phyloP scores from a whole-genome alignment of 2,113 vertebrate genomes.

The Cottus gobio region DNA sequence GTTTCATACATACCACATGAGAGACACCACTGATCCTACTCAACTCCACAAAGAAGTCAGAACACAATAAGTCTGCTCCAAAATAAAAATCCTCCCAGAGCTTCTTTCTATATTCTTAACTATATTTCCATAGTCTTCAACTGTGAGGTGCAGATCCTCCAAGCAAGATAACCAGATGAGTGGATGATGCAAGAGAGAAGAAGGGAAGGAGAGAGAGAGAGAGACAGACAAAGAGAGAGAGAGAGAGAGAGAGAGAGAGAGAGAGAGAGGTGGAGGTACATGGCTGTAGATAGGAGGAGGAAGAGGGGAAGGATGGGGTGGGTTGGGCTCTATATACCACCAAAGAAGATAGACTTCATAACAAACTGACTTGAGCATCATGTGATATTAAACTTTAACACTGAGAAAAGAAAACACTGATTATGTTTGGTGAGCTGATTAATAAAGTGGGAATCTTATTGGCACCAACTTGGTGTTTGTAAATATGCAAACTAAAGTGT shows the following conservation, averaged over 20 bases:
- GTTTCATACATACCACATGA: constrained; percentile 75
- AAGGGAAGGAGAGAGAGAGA: constrained; percentile 51
- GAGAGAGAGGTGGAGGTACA: constrained; percentile 64
- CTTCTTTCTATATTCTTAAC: constrained; percentile 18
- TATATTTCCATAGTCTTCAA: constrained; percentile 47
- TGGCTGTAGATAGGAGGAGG: constrained; percentile 47
- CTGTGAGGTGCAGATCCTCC: constrained; percentile 26
- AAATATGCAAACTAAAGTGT: neutral
- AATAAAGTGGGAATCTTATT: neutral
- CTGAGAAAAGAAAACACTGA: neutral
- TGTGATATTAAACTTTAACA: neutral
- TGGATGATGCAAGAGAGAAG: constrained; percentile 41
- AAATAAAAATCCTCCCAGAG: neutral
- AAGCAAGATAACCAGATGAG: constrained; percentile 35
- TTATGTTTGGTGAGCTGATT: neutral
- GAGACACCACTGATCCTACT: constrained; percentile 44
- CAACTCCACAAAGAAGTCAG: constrained; percentile 23
- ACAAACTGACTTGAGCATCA: neutral
- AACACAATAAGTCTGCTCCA: constrained; percentile 26
- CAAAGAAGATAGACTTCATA: constrained; percentile 5
- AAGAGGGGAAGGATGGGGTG: constrained; percentile 19
- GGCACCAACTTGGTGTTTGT: neutral
- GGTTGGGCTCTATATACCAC: constrained; percentile 7
- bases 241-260: constrained; percentile 38
- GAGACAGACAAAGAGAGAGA: constrained; percentile 51